Percentiles rank a stretch among this genome's conserved stretches.
These are phyloP conservation scores for Caenorhabditis briggsae DNA, from an alignment of 1,140 invertebrate genomes.

Conservation along the genomic window DNA sequence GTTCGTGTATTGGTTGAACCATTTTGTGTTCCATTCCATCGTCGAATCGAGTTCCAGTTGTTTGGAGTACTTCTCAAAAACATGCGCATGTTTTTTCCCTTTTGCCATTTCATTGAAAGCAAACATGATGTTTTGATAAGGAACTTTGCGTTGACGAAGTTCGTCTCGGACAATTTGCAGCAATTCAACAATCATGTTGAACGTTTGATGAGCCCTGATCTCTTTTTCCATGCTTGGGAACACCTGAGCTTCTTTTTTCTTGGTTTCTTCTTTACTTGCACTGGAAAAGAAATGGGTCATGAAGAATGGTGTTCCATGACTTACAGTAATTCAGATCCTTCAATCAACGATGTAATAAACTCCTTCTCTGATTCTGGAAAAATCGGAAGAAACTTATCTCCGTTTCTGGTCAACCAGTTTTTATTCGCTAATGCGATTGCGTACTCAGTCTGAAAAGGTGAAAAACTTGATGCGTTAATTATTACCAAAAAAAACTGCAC, in stretches of 20 bases:
- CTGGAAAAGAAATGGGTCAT: neutral
- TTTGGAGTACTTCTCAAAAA: neutral
- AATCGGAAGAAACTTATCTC: neutral
- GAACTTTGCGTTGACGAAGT: neutral
- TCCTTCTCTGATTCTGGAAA: neutral
- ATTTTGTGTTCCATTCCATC: neutral
- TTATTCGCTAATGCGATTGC: neutral
- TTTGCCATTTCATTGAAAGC: neutral
- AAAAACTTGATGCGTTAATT: no score
- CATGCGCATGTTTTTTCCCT: neutral
- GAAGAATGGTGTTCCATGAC: neutral
- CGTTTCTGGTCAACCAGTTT: neutral
- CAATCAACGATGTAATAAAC: neutral
- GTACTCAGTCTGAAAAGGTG: neutral
- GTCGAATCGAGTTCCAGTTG: neutral
- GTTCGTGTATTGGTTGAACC: neutral
- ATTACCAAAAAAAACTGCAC: no score
- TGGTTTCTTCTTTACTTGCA: neutral
- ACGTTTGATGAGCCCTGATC: neutral
- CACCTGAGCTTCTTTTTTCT: neutral
- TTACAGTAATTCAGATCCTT: neutral
- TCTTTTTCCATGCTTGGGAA: neutral
- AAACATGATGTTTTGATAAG: neutral
- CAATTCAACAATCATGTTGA: constrained; percentile 24
- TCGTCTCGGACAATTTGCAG: neutral